A percentile compares a stretch with the other conserved stretches of the same genome.
phyloP scores from a whole-genome alignment of 1,140 invertebrate species.

The Eumaeus atala region DNA sequence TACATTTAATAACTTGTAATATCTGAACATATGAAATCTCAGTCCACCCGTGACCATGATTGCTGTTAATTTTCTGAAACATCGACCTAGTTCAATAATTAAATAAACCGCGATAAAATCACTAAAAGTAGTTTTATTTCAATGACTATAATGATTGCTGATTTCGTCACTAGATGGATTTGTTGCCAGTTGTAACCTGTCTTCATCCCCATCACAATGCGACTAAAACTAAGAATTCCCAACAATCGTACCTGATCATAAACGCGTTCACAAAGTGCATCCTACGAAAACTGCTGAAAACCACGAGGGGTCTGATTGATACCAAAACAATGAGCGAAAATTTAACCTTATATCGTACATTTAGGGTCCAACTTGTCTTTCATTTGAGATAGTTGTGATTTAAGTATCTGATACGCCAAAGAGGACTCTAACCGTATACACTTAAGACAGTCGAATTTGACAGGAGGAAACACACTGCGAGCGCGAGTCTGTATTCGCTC shows the following conservation, averaged over 20 bases:
- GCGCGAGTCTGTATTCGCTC: constrained; percentile 58
- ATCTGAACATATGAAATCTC: too few relatives aligned
- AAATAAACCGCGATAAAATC: too few relatives aligned
- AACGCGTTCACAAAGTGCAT: constrained; percentile 30
- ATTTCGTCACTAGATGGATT: too few relatives aligned
- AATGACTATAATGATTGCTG: too few relatives aligned
- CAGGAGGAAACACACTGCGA: constrained; percentile 50
- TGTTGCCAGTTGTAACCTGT: too few relatives aligned
- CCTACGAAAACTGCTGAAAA: constrained; percentile 33
- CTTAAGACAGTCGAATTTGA: constrained; percentile 43
- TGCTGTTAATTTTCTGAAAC: too few relatives aligned
- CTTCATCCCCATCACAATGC: too few relatives aligned
- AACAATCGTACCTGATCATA: constrained; percentile 14
- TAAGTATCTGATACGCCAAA: constrained; percentile 22
- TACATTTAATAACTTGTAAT: too few relatives aligned
- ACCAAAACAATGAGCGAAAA: constrained; percentile 15
- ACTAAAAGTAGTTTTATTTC: too few relatives aligned
- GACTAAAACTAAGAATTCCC: too few relatives aligned
- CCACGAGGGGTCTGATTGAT: constrained; percentile 33
- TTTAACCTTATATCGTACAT: neutral
- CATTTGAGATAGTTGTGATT: constrained; percentile 37
- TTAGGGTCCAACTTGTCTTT: constrained; percentile 20
- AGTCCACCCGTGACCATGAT: too few relatives aligned
- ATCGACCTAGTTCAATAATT: too few relatives aligned
- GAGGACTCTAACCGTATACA: constrained; percentile 32